Conservation (phyloP, 2,113 vertebrate species). For the Tachuris rubrigastra region DNA sequence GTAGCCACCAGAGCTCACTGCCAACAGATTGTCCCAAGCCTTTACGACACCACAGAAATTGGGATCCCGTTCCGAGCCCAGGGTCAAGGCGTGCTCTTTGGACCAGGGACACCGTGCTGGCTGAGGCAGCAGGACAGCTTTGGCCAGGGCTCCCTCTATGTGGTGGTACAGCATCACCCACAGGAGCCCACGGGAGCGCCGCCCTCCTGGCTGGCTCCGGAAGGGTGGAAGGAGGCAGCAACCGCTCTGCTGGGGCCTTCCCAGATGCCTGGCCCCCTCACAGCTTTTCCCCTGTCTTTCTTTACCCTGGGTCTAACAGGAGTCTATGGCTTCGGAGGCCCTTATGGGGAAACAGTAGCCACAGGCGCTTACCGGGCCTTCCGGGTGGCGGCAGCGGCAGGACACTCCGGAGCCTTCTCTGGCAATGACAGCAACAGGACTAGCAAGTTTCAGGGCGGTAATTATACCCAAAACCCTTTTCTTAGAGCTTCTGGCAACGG, state of each 20-base stretch:
- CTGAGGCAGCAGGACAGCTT: background rate
- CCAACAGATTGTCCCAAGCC: background rate
- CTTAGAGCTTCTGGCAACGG: conserved; percentile 60
- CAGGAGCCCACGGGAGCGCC: fast-evolving
- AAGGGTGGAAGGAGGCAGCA: background rate
- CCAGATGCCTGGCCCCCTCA: conserved; percentile 47
- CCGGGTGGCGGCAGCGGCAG: conserved; percentile 76
- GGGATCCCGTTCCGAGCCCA: background rate
- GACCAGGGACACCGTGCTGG: background rate
- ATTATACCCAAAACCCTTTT: conserved; percentile 74
- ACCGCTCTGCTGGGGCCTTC: background rate
- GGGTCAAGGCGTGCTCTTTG: background rate
- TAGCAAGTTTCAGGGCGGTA: conserved; percentile 86
- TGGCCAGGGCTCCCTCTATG: background rate
- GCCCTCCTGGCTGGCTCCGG: background rate
- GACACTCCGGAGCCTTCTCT: conserved; percentile 82
- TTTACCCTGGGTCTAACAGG: conserved; percentile 75
- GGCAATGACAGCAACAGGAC: conserved; percentile 82
- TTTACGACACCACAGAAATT: fast-evolving
- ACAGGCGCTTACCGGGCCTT: conserved; percentile 82
- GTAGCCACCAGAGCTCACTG: background rate
- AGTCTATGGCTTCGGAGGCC: conserved; percentile 83
- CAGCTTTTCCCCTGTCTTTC: conserved; percentile 72
- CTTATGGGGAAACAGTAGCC: conserved; percentile 82
- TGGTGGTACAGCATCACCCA: fast-evolving